Percentiles rank a stretch among this genome's conserved stretches.
phyloP scores from a whole-genome alignment of 1,140 invertebrate genomes.

The Colletes latitarsis region DNA sequence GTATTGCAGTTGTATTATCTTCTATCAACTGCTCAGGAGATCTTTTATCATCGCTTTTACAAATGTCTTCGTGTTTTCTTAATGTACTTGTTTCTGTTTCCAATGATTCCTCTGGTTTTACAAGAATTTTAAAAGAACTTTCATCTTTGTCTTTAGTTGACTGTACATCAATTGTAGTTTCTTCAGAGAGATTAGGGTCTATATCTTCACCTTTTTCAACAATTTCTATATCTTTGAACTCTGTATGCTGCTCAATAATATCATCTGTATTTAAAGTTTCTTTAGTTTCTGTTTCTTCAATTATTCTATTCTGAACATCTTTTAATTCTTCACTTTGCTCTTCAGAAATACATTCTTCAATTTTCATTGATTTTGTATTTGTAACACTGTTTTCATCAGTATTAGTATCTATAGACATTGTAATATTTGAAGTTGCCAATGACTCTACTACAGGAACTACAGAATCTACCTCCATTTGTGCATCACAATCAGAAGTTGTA shows the following conservation, averaged over 20 bases:
- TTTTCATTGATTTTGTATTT: neutral
- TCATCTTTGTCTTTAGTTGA: neutral
- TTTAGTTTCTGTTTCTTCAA: neutral
- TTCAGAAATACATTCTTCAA: neutral
- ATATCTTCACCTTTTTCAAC: neutral
- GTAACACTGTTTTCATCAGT: neutral
- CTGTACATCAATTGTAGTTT: neutral
- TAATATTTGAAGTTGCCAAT: neutral
- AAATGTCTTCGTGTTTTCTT: neutral
- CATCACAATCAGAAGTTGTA: neutral
- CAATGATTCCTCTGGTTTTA: neutral
- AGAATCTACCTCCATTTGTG: neutral
- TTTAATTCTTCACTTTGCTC: neutral
- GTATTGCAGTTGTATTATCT: too few species aligned
- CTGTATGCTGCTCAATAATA: neutral
- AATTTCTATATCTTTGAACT: neutral
- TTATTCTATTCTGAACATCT: neutral
- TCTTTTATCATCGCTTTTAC: neutral
- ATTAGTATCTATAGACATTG: neutral
- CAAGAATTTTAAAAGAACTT: neutral
- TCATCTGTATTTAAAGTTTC: neutral
- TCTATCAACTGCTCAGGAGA: neutral
- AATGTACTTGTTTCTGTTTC: constrained; percentile 17
- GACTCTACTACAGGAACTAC: neutral
- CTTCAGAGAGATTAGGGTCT: neutral